Evolutionary conservation across 2,797 vertebrate genomes (phyloP), one percentile per base, ranked within the genome.

Genomic region (Monodelphis domestica): DNA sequence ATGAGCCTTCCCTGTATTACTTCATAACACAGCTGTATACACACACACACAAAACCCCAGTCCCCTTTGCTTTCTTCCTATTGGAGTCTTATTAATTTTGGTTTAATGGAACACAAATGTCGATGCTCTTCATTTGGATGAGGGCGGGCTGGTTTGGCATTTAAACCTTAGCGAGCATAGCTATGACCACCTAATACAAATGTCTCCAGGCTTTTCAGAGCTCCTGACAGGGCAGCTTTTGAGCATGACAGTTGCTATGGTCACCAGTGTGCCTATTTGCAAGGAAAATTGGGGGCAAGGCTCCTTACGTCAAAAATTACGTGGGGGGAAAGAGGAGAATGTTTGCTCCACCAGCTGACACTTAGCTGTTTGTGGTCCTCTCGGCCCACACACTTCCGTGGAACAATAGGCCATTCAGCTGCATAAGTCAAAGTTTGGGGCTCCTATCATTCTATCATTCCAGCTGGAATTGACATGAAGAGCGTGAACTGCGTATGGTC

Each of bases 371-470:
- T 98, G 98, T 98, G 98, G 98, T 97, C 97, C 97, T 97, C 96
- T 0, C 98, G 96, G 97, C 98, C 98, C 98, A 98, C 98, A 97
- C 96, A 63, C 96, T 98, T 96, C 97, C 96, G 98, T 97, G 96
- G 97, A 96, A 98, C 98, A 98, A 98, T 98, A 98, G 98, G 98
- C 98, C 98, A 98, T 98, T 98, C 98, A 98, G 97, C 95, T 0
- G 51, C 93, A 96, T 95, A 98, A 98, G 98, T 98, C 98, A 98
- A 98, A 98, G 98, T 98, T 97, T 98, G 97, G 96, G 97, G 96
- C 98, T 97, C 96, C 96, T 97, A 95, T 98, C 97, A 2, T 96
- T 98, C 98, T 97, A 95, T 98, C 97, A 2, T 96, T 98, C 98
- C 97, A 97, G 96, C 97, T 98, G 97, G 97, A 97, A 95, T 94